Conservation (phyloP, 30 jellyfish, hydroid and myxozoan genomes). For the Cassiopea xamachana region DNA sequence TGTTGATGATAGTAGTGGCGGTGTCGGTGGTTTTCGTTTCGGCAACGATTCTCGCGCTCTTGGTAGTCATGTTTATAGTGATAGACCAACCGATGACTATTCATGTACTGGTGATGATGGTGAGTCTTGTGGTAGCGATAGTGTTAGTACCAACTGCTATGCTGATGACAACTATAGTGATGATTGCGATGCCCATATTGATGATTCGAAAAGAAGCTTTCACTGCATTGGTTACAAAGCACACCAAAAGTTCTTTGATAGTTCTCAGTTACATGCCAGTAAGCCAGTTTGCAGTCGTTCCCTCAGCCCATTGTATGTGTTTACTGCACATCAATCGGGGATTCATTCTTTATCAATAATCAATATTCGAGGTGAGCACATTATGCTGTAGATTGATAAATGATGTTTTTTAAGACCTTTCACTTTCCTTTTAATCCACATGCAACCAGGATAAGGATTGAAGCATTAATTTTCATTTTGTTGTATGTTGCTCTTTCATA, state of each 20-base stretch:
- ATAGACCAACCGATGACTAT: no score
- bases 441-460: no score
- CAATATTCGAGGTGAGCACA: conserved; percentile 4
- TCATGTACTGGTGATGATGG: no score
- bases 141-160: no score
- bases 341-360: conserved; percentile 55
- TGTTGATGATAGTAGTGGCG: neutral
- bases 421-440: neutral
- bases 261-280: conserved; percentile 32
- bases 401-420: neutral
- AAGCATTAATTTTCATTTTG: no score
- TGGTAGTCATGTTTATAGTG: no score
- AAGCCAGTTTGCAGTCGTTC: conserved; percentile 2
- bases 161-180: neutral
- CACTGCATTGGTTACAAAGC: neutral
- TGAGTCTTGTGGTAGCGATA: no score
- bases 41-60: no score
- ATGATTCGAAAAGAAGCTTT: neutral
- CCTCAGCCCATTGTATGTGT: conserved; percentile 46
- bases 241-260: neutral
- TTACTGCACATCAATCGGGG: conserved; percentile 85
- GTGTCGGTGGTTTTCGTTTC: neutral
- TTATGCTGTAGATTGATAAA: neutral
- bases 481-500: no score
- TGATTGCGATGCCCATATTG: neutral